Evolutionary conservation across 2,113 vertebrate genomes (phyloP).

Genomic region (Suricata suricatta): DNA sequence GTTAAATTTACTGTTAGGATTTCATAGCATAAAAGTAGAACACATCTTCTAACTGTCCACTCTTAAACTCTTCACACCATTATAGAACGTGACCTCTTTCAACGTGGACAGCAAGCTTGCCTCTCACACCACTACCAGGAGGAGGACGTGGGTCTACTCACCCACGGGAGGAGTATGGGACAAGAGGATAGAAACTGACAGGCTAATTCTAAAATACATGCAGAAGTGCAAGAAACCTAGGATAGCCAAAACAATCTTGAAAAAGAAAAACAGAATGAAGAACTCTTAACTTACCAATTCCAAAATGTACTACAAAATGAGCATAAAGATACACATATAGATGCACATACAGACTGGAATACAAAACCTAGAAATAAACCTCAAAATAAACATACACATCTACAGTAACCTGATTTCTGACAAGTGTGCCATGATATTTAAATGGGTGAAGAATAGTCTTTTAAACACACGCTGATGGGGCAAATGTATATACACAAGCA

Average conservation of each 20-base stretch:
- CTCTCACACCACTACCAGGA: not conserved
- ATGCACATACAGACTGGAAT: not conserved
- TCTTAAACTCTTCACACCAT: not conserved
- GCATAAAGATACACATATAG: not conserved
- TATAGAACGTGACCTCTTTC: not conserved
- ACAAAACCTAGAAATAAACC: not conserved
- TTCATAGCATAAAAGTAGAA: not conserved
- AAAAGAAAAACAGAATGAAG: not conserved
- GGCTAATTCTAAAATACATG: not conserved
- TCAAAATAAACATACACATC: not conserved
- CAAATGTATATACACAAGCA: not conserved
- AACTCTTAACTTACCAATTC: not conserved
- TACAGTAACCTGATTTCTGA: not conserved
- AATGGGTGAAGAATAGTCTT: not conserved
- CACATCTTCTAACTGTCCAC: not conserved
- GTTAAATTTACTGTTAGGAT: not conserved
- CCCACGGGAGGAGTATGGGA: not conserved
- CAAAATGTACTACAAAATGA: not conserved
- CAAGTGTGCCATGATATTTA: not conserved
- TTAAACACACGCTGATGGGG: not conserved
- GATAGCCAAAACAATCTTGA: not conserved
- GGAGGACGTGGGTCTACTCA: not conserved
- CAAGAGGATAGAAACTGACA: not conserved
- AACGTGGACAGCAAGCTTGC: not conserved
- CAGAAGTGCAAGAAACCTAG: not conserved